phyloP scores from a whole-genome alignment of 1,140 invertebrate genomes.

The Rhagoletis pomonella region DNA sequence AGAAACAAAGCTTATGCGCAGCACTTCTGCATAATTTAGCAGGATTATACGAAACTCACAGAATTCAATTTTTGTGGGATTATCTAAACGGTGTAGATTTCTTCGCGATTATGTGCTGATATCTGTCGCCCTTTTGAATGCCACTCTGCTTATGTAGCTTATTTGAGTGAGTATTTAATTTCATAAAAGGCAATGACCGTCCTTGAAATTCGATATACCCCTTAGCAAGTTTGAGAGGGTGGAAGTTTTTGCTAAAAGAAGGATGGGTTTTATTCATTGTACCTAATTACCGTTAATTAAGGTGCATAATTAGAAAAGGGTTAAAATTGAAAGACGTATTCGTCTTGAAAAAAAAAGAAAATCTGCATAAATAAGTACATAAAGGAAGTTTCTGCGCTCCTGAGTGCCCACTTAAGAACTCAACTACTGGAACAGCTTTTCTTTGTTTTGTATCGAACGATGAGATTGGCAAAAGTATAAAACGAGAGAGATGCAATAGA shows the following conservation, averaged over 20 bases:
- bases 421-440: too few species aligned
- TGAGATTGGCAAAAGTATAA: too few species aligned
- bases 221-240: background rate
- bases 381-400: too few species aligned
- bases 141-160: background rate
- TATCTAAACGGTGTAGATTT: constrained; percentile 3
- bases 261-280: background rate
- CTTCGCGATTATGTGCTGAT: background rate
- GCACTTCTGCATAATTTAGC: background rate
- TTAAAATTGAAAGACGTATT: background rate
- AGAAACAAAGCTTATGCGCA: background rate
- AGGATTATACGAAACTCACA: background rate
- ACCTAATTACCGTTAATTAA: constrained; percentile 5
- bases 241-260: background rate
- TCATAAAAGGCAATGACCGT: constrained; percentile 26
- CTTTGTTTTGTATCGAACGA: too few species aligned
- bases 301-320: background rate
- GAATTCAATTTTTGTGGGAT: background rate
- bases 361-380: background rate
- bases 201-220: background rate
- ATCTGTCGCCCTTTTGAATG: background rate
- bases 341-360: background rate
- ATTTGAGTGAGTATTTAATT: background rate
- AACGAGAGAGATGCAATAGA: too few species aligned
- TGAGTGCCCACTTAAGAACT: too few species aligned